Base-by-base conservation (phyloP, 2,797 vertebrate genomes). In the Pangasius macronema region DNA sequence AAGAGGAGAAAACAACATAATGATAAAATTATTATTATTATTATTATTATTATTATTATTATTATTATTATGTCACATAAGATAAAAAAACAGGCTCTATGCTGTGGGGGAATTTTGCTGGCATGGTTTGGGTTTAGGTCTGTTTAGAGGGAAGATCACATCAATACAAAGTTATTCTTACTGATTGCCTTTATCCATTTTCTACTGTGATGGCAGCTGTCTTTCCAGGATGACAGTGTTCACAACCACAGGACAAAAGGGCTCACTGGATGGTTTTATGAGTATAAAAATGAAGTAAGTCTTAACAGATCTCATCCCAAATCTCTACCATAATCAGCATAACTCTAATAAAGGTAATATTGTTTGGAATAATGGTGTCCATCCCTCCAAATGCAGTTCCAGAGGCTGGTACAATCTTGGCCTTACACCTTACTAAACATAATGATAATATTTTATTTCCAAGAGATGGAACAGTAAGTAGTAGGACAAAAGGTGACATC, bases 41-140 rank as follows among this genome's bases (percentile, higher is more conserved):
- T 39, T 22, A 39, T 22, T 67, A 14, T 67, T 30, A 61, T 27
- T 77, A 46, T 30, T n/a, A 65, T n/a, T 65, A 67, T 3, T 30
- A 30, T 27, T 79, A 46, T 33, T 16, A 67, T 85, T 46, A 67
- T 85, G 76, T 87, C 70, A 46, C 49, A 46, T 49, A 13, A 24
- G 36, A 1, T n/a, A 20, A 72, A 39, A 24, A 72, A 3, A 33
- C 18, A 53, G 27, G 14, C 11, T 68, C 8, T 39, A 36, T 51
- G 73, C 6, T 76, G 46, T 30, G 27, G 13, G 11, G 13, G 11
- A 22, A 73, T 51, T 76, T 51, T 76, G 46, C 39, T 46, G 27
- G 2, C 13, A 51, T 51, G 24, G 14, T 76, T 53, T 51, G 73
- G 5, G 11, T 49, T 75, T 11, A 46, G 30, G 27, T 16, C 46